Evolutionary conservation across 2,888 invertebrate genomes (phyloP).

Genomic region (Trachelus stipa): DNA sequence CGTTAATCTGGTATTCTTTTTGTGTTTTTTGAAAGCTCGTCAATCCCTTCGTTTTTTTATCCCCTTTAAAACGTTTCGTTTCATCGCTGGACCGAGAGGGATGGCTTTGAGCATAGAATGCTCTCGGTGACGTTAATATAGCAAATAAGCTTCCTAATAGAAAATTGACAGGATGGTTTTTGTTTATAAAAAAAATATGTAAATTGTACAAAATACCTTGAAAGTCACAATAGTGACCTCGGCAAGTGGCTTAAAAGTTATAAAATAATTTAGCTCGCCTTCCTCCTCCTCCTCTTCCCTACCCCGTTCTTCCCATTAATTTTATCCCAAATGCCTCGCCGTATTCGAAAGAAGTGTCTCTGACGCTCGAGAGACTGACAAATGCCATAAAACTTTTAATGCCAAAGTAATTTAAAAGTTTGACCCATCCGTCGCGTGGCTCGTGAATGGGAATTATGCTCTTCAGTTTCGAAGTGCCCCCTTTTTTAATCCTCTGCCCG

Average conservation of each 20-base stretch:
- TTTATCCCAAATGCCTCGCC: not conserved
- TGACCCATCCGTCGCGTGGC: conserved; percentile 50
- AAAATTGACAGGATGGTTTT: too few species aligned
- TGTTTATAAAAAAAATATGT: too few species aligned
- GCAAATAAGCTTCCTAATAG: too few species aligned
- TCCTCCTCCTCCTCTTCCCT: conserved; percentile 16
- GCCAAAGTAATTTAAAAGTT: conserved; percentile 61
- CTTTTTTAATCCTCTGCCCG: too few species aligned
- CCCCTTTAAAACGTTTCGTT: too few species aligned
- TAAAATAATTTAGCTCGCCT: conserved; percentile 48
- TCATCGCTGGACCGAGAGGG: too few species aligned
- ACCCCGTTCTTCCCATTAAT: not conserved
- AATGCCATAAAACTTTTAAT: conserved; percentile 63
- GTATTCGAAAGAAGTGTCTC: not conserved
- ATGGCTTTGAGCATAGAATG: not conserved
- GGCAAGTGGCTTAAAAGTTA: conserved; percentile 55
- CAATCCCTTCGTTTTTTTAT: too few species aligned
- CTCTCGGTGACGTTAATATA: not conserved
- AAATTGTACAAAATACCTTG: not conserved
- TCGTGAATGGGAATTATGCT: not conserved
- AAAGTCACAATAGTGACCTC: conserved; percentile 32
- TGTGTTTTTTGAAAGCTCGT: not conserved
- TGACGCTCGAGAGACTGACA: conserved; percentile 49
- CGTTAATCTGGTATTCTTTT: conserved; percentile 31
- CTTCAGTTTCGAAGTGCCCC: too few species aligned